Base-by-base conservation (phyloP, 1,140 invertebrate genomes). In the Heliconius nattereri region DNA sequence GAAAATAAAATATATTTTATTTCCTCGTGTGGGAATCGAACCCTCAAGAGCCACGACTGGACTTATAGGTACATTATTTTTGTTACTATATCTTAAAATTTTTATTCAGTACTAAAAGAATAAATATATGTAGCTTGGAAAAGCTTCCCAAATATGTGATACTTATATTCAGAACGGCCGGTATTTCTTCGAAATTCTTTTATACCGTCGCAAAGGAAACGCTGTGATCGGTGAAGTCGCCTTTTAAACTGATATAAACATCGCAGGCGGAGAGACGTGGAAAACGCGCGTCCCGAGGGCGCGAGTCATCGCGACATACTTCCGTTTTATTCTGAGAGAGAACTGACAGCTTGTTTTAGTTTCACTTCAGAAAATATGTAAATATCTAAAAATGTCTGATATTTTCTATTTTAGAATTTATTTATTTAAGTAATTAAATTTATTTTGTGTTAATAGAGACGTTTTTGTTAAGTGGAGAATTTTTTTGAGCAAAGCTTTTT, bases 211-310 rank as follows among this genome's bases (percentile, higher is more conserved):
- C 76, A 86, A 86, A 87, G 89, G 85, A 91, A 89, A 88, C 83
- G 85, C 85, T 87, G 79, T 83, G 89, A 90, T 90, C 88, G 87
- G 84, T 87, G 89, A 85, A 89, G 85, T 91, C 86, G 85, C 79
- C 84, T 87, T 85, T 87, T 88, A 90, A 91, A 92, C 89, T 89
- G 91, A 93, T 92, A 92, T 87, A 90, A 90, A 90, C 86, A 87
- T 86, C 79, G 73, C 72, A 79, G 81, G 81, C 79, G 73, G 71
- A 73, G 84, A 80, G 80, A 79, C 75, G 84, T 76, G 72, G 72
- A 70, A 81, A 81, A 80, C 78, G 79, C 80, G 79, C 75, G 80
- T 85, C 84, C 45, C 79, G 83, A 78, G 84, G 81, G 80, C 73
- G 77, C 66, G 79, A 87, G 84, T 85, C 89, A 85, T 87, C 84